These are phyloP conservation scores for Melanotaenia parkinsoni DNA, from an alignment of 2,797 vertebrate species.

Conservation along the genomic window DNA sequence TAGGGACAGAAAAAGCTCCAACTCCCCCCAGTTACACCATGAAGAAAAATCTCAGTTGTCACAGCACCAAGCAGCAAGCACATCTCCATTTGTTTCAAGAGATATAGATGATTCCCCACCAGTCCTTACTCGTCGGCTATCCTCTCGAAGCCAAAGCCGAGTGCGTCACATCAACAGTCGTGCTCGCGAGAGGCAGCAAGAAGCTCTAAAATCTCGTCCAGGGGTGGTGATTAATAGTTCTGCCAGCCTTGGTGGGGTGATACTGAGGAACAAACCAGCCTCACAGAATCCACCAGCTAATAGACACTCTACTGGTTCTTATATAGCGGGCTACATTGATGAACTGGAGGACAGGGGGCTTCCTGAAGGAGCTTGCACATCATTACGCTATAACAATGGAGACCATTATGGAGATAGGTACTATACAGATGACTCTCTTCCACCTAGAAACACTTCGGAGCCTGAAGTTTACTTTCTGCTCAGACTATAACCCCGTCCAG, in stretches of 20 bases:
- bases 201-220: constrained; percentile 84
- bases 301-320: constrained; percentile 96
- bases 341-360: constrained; percentile 87
- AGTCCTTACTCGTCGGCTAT: constrained; percentile 89
- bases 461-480: constrained; percentile 97
- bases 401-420: constrained; percentile 83
- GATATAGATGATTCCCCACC: constrained; percentile 82
- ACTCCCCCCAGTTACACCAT: constrained; percentile 34
- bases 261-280: constrained; percentile 86
- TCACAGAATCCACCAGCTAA: constrained; percentile 79
- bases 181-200: constrained; percentile 93
- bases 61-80: constrained; percentile 48
- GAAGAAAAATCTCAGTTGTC: constrained; percentile 24
- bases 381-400: constrained; percentile 74
- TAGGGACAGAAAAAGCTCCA: constrained; percentile 41
- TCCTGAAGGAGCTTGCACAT: constrained; percentile 90
- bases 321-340: constrained; percentile 90
- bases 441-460: constrained; percentile 84
- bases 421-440: constrained; percentile 74
- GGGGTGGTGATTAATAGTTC: constrained; percentile 42
- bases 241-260: constrained; percentile 74
- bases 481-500: constrained; percentile 85
- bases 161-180: constrained; percentile 96
- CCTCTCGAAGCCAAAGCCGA: constrained; percentile 95
- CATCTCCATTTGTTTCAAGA: constrained; percentile 34